Base-by-base conservation (phyloP, 2,113 vertebrate species). In the Ciconia boyciana region DNA sequence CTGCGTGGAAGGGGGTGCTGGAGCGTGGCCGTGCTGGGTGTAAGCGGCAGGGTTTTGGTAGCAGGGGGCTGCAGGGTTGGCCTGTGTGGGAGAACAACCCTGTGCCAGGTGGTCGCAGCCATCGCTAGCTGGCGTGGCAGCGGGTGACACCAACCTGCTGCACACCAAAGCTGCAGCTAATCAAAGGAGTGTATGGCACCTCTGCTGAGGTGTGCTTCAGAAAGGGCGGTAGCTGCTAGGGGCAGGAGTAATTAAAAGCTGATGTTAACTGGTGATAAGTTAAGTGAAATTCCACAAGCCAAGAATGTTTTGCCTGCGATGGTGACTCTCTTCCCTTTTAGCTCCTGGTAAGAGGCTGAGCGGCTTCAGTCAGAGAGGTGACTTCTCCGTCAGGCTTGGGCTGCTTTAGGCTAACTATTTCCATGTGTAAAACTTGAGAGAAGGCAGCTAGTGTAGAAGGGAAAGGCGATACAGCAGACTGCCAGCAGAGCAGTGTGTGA, bases 161-260 rank as follows among this genome's bases (percentile, higher is more conserved):
- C 34, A 15, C 32, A 15, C 10, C 28, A 32, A 7, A 26, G 6
- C 20, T 49, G 49, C n/a, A 44, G 60, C 25, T 81, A 9, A 31
- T 65, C 36, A 5, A 26, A 64, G 29, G 6, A 26, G 31, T 0
- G 2, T 4, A 5, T 44, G n/a, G 58, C 9, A 12, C 7, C 12
- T 49, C 28, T 66, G 76, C 70, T 62, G 49, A 52, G 71, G 31
- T 62, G 43, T 19, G 2, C 19, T 57, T 72, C 60, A 48, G 36
- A 22, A 78, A 78, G 52, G 11, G 26, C 0, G 1, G 64, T 36
- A 41, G 18, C 34, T 87, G 26, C 49, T 46, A n/a, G 52, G 29
- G 31, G 43, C 8, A 32, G 70, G 29, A 57, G 43, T 24, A 52
- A 75, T 62, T 46, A 61, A 66, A 71, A 77, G 7, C 16, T 68